Percentiles rank a stretch among this genome's conserved stretches.
Conservation (phyloP, 2,113 vertebrate genomes). For the Micronycteris hirsuta region DNA sequence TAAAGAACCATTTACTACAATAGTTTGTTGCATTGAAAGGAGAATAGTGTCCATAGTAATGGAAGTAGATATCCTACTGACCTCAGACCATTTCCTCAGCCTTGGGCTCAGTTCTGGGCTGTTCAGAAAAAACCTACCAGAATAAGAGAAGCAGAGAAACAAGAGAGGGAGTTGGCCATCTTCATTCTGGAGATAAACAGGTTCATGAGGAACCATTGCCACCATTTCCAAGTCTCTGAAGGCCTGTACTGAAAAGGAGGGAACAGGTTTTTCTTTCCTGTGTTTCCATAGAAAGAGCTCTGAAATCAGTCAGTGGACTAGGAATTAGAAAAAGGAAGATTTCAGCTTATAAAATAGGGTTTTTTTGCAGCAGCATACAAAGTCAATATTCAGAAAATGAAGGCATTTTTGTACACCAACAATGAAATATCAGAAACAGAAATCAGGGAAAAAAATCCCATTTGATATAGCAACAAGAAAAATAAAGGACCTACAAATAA, state of each 20-base stretch:
- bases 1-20: neutral
- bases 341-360: neutral
- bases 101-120: neutral
- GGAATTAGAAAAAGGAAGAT: neutral
- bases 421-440: too few relatives aligned
- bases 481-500: too few relatives aligned
- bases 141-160: neutral
- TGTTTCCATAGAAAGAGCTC: neutral
- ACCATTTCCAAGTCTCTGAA: neutral
- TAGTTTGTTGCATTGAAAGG: neutral
- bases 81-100: neutral
- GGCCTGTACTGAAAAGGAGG: neutral
- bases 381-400: too few relatives aligned
- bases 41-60: neutral
- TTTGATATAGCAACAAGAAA: too few relatives aligned
- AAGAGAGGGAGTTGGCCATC: neutral
- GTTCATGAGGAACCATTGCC: neutral
- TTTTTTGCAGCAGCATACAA: neutral
- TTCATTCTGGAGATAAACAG: neutral
- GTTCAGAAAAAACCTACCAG: neutral
- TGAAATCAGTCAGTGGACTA: neutral
- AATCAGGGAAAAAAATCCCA: too few relatives aligned
- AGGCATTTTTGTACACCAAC: too few relatives aligned
- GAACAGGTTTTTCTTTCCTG: neutral
- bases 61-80: neutral